phyloP scores from a whole-genome alignment of 2,797 vertebrate genomes.

The Trematomus bernacchii region DNA sequence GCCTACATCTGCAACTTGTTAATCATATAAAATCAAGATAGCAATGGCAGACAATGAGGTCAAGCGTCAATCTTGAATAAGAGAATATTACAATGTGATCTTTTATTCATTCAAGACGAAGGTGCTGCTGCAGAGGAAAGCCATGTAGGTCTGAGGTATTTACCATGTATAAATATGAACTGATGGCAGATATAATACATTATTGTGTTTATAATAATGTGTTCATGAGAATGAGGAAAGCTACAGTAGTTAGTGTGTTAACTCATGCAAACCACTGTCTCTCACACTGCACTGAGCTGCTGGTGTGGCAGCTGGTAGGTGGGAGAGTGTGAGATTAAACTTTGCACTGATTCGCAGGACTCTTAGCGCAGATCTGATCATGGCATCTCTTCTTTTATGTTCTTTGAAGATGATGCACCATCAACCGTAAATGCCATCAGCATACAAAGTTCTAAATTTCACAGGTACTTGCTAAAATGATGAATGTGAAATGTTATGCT shows the following conservation, averaged over 20 bases:
- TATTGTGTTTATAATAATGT: constrained; percentile 23
- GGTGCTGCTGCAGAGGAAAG: constrained; percentile 39
- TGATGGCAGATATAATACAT: constrained; percentile 22
- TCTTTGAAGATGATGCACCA: constrained; percentile 35
- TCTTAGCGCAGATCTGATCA: constrained; percentile 48
- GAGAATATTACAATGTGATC: constrained; percentile 45
- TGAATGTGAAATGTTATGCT: constrained; percentile 31
- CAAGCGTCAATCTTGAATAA: constrained; percentile 58
- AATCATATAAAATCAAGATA: constrained; percentile 75
- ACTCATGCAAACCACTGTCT: constrained; percentile 32
- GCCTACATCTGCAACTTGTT: constrained; percentile 76
- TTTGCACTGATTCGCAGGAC: constrained; percentile 61
- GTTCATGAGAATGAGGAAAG: constrained; percentile 13
- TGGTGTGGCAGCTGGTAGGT: constrained; percentile 64
- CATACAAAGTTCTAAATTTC: constrained; percentile 29
- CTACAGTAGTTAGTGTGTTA: constrained; percentile 11
- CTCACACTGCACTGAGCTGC: constrained; percentile 22
- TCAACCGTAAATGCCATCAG: constrained; percentile 36
- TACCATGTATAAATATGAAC: constrained; percentile 45
- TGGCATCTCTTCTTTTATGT: constrained; percentile 48
- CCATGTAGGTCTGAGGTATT: constrained; percentile 34
- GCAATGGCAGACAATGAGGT: constrained; percentile 68
- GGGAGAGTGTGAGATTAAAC: constrained; percentile 63
- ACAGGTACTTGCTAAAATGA: constrained; percentile 48
- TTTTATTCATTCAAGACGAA: constrained; percentile 59